A percentile compares a stretch with the other conserved stretches of the same genome.
phyloP scores from a whole-genome alignment of 2,113 vertebrate genomes.

The Dicaeum eximium region DNA sequence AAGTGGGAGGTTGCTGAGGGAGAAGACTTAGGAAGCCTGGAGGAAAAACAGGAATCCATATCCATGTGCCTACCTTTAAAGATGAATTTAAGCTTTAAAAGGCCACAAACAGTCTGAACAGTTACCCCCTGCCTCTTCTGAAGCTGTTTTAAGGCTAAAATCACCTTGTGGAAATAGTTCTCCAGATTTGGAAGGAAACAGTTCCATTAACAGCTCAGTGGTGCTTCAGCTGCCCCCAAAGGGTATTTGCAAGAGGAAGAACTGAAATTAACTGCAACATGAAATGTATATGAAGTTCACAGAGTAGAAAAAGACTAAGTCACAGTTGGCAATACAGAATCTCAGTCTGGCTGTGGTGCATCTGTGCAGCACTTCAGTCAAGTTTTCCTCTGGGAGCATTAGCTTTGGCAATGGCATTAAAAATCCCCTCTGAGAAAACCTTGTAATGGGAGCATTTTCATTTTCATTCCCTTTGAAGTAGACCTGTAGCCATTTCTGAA shows the following conservation, averaged over 20 bases:
- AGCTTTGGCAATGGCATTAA: not conserved
- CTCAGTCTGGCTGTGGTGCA: not conserved
- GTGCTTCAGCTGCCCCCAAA: fast-evolving
- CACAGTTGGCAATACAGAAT: not conserved
- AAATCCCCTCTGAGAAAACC: not conserved
- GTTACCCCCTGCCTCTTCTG: not conserved
- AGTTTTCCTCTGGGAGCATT: not conserved
- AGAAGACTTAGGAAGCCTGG: not conserved
- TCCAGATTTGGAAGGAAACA: not conserved
- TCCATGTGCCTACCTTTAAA: not conserved
- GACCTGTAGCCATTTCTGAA: not conserved
- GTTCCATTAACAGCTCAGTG: not conserved
- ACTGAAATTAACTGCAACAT: not conserved
- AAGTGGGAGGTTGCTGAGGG: not conserved
- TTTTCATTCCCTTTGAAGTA: not conserved
- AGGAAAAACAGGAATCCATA: not conserved
- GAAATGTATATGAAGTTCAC: not conserved
- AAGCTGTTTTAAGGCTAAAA: not conserved
- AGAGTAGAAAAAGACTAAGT: not conserved
- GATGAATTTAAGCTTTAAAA: not conserved
- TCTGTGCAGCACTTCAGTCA: not conserved
- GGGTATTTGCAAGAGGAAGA: not conserved
- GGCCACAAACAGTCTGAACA: not conserved
- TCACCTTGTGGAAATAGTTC: not conserved
- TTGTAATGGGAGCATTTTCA: not conserved